Evolutionary conservation across 2,888 invertebrate genomes (phyloP), one percentile per base, ranked within the genome.

Genomic region (Agrotis puta): DNA sequence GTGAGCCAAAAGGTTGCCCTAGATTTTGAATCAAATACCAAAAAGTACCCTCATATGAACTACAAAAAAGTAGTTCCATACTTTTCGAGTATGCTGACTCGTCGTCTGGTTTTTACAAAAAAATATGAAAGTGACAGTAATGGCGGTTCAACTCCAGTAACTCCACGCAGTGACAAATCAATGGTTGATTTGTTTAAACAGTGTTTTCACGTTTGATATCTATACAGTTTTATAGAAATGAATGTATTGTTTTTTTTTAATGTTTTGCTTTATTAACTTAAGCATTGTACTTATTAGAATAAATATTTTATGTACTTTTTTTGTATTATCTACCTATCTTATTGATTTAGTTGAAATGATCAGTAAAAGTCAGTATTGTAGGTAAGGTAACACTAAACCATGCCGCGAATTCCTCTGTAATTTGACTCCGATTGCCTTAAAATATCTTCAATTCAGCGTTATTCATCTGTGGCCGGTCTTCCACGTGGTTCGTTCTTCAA

Each of bases 51-150:
- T 81, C 94, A 96, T 18, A 95, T 96, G 6, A 98, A 98, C 98
- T 98, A 98, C 90, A 98, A 98, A 91, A 99, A 99, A 89, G 99
- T 99, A 94, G 98, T 99, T 86, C 99, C 99, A 16, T 99, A 98
- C 90, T 97, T 99, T 79, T 98, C 98, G 20, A 98, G 98, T 67
- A 99, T 98, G 98, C 96, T 99, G 53, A 99, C 99, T 11, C 97
- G 98, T 85, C 95, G 98, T 82, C 95, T 98, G 68, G 96, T 97
- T 81, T 98, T 98, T 91, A 96, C 96, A 73, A 96, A 96, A 78
- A 95, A 95, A 48, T 14, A 67, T 18, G 58, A 48, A 22, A 71
- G 16, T 47, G 39, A 13, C 13, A 56, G 6, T 56, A 56, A 56
- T 33, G 7, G 3, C 33, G 39, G n/a, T 20, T 56, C n/a, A 33